Base-by-base conservation (phyloP, 2,797 vertebrate species). In the Lates japonicus region DNA sequence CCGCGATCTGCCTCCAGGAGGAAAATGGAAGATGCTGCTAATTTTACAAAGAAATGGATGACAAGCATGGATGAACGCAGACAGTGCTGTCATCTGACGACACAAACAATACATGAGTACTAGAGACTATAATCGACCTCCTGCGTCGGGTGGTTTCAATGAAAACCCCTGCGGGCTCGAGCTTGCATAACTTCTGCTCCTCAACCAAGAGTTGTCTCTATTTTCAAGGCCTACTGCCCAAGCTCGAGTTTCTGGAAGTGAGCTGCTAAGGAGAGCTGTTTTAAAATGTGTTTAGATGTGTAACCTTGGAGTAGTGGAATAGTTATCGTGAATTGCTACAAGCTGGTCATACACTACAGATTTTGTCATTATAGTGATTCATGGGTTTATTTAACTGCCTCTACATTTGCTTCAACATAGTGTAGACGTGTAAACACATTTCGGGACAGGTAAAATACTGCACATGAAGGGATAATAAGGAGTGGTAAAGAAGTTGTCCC, bases 61-160 rank as follows among this genome's bases (percentile, higher is more conserved):
- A 39, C 0, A 20, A 10, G 8, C 12, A 52, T 29, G 20, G 55
- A 5, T 31, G 22, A 14, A 41, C 8, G 20, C 9, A 41, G n/a
- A 48, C 31, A 20, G 20, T 3, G n/a, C 31, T 37, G 19, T 42
- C n/a, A 44, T 19, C 14, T 46, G 49, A 44, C 22, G 52, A 58
- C 22, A 42, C 22, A 61, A 5, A 66, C 1, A 37, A 13, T 25
- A 13, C 9, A 60, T 11, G 13, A 29, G 31, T 2, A 39, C 54
- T 2, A 37, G 13, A 41, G 5, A 63, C 1, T 42, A 19, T 16
- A 41, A 88, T 96, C 95, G 90, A 97, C 98, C 94, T 98, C 82
- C 96, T 95, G 64, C 98, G 96, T 76, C 93, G 94, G 81, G 96
- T 98, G 87, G 97, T 99, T 89, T 99, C 97, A 88, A 62, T 3